Evolutionary conservation across 2,113 vertebrate species (phyloP).

Genomic region (Tachuris rubrigastra): DNA sequence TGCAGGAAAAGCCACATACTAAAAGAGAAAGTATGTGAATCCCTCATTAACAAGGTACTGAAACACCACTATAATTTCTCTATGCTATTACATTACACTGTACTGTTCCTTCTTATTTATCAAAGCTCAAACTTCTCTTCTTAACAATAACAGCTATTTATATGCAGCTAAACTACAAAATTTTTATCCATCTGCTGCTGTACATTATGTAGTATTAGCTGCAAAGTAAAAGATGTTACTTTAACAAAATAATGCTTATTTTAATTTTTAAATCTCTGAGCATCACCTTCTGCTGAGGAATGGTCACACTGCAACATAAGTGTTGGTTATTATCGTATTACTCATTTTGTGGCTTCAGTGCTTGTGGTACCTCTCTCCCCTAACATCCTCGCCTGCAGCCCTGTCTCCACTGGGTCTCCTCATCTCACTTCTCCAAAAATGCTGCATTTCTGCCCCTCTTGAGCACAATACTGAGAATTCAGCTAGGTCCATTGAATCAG

Average conservation of each 20-base stretch:
- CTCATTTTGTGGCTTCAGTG: not conserved
- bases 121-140: not conserved
- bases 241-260: not conserved
- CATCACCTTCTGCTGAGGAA: not conserved
- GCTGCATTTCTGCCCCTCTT: not conserved
- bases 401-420: not conserved
- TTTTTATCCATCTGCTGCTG: not conserved
- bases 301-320: not conserved
- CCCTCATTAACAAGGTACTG: not conserved
- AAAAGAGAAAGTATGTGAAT: not conserved
- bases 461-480: not conserved
- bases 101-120: not conserved
- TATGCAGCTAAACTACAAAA: not conserved
- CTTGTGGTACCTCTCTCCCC: not conserved
- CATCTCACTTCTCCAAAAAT: not conserved
- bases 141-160: not conserved
- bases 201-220: not conserved
- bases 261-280: not conserved
- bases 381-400: not conserved
- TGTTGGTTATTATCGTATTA: not conserved
- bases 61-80: conserved; percentile 14
- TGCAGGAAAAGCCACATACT: not conserved
- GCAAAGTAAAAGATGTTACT: not conserved
- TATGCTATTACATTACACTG: not conserved
- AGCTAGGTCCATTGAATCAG: not conserved